Percentiles rank a stretch among this genome's conserved stretches.
Evolutionary conservation across 2,797 vertebrate species (phyloP).

Genomic region (Urophycis tenuis): DNA sequence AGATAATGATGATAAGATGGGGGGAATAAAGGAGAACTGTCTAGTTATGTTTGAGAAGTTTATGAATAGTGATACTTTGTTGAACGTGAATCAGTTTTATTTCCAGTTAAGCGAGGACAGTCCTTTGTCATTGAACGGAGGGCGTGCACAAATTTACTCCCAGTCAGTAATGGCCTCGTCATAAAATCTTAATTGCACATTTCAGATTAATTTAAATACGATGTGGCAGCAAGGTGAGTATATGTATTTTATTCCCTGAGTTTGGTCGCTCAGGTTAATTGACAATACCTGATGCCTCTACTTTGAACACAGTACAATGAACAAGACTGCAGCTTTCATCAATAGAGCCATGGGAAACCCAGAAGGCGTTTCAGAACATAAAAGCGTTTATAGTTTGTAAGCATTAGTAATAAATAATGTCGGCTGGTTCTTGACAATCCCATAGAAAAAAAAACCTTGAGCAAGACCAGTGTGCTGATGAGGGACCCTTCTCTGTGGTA

Average conservation of each 20-base stretch:
- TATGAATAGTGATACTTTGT: no score
- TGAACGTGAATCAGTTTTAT: no score
- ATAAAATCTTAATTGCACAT: no score
- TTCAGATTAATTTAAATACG: background rate
- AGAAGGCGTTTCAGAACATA: background rate
- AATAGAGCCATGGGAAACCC: background rate
- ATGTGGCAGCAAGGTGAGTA: constrained; percentile 21
- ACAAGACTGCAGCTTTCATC: background rate
- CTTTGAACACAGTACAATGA: background rate
- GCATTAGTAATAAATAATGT: background rate
- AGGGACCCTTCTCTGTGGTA: background rate
- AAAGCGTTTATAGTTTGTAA: no score
- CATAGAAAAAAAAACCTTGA: background rate
- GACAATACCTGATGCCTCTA: background rate
- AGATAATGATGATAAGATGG: no score
- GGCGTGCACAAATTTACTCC: no score
- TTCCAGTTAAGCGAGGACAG: no score
- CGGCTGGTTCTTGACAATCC: constrained; percentile 1
- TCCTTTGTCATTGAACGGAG: no score
- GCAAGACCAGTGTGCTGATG: background rate
- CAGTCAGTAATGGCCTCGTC: no score
- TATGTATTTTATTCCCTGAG: constrained; percentile 46
- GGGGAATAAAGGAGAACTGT: no score
- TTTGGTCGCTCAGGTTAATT: constrained; percentile 20
- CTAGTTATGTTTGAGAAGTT: no score